Evolutionary conservation across 2,797 vertebrate species (phyloP).

Genomic region (Hyperoplus lanceolatus): DNA sequence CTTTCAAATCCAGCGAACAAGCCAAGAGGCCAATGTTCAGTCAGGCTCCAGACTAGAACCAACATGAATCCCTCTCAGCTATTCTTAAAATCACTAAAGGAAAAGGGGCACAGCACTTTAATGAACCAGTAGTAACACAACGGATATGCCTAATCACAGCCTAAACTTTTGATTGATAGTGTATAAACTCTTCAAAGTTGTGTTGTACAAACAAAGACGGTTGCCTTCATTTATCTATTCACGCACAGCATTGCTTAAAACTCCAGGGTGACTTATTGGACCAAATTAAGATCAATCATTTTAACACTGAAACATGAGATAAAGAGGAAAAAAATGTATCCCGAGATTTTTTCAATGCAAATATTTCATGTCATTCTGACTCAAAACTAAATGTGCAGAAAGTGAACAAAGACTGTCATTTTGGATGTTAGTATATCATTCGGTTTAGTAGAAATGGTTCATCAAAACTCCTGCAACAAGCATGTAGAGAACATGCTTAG

Average conservation of each 20-base stretch:
- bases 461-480: neutral
- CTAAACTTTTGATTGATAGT: conserved; percentile 7
- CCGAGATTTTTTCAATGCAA: neutral
- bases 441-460: neutral
- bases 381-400: neutral
- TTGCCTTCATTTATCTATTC: conserved; percentile 1
- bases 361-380: neutral
- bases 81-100: conserved; percentile 33
- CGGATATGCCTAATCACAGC: conserved; percentile 22
- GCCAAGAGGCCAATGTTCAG: neutral
- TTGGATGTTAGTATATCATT: neutral
- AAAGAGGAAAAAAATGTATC: neutral
- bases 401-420: neutral
- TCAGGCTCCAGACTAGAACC: conserved; percentile 41
- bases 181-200: conserved; percentile 13
- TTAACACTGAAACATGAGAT: neutral
- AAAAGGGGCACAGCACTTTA: conserved; percentile 8
- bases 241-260: neutral
- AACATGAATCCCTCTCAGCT: conserved; percentile 53
- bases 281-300: neutral
- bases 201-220: conserved; percentile 14
- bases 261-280: neutral
- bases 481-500: neutral
- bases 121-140: conserved; percentile 30
- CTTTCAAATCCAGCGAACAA: conserved; percentile 22